These are phyloP conservation scores for Sialia sialis DNA, from an alignment of 2,113 vertebrate species.

Conservation along the genomic window DNA sequence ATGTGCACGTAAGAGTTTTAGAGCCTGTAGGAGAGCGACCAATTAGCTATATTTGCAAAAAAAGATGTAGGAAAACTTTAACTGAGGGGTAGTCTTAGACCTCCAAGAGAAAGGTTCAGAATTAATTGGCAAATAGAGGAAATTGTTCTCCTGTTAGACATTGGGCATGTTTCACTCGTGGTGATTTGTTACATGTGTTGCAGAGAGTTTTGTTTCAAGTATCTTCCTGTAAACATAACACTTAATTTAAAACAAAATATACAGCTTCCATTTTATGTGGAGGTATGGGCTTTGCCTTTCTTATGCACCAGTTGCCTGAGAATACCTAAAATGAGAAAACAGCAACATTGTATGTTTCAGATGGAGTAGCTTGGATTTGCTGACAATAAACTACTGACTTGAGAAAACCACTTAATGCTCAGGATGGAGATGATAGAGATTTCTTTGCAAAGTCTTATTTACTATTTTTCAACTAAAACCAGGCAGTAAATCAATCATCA, in stretches of 20 bases:
- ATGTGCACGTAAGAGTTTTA: not conserved
- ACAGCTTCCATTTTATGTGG: conserved; percentile 61
- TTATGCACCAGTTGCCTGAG: not conserved
- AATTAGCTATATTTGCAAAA: conserved; percentile 27
- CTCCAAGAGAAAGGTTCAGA: not conserved
- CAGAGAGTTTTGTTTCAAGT: conserved; percentile 24
- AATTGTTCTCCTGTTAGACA: conserved; percentile 20
- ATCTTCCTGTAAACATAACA: conserved; percentile 40
- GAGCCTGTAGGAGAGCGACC: conserved; percentile 6
- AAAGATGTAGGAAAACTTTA: conserved; percentile 38
- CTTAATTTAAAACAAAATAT: conserved; percentile 56
- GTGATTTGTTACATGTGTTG: not conserved
- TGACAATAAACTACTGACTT: conserved; percentile 44
- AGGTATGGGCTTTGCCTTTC: conserved; percentile 26
- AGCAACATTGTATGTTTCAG: conserved; percentile 1
- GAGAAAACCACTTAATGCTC: conserved; percentile 35
- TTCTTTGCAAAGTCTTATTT: conserved; percentile 51
- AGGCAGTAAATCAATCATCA: conserved; percentile 56
- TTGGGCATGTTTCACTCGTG: not conserved
- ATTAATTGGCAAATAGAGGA: not conserved
- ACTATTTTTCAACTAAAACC: conserved; percentile 53
- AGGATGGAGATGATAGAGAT: not conserved
- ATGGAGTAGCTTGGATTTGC: conserved; percentile 38
- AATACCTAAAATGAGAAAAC: conserved; percentile 15
- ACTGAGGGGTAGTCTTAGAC: not conserved